These are phyloP conservation scores for Chelonia mydas DNA, from an alignment of 2,797 vertebrate species.

Conservation along the genomic window DNA sequence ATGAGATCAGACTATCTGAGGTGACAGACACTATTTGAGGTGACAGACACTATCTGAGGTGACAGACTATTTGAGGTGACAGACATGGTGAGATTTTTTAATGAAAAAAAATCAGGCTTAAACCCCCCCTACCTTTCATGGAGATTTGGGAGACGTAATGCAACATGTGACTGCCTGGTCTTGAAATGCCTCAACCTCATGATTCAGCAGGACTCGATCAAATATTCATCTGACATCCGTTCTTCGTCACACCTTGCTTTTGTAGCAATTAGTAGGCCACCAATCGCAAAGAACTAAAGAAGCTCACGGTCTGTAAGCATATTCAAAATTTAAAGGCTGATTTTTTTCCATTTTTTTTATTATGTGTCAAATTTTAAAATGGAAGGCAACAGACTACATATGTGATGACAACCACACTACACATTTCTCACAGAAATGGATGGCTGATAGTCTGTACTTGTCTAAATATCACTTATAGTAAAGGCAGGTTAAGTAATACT, in stretches of 20 bases:
- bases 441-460: constrained; percentile 23
- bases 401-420: constrained; percentile 59
- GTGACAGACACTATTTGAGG: constrained; percentile 1
- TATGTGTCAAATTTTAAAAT: constrained; percentile 63
- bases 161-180: background rate
- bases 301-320: constrained; percentile 9
- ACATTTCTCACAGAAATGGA: constrained; percentile 55
- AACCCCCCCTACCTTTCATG: background rate
- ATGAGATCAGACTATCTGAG: background rate
- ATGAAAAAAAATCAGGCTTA: background rate
- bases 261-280: background rate
- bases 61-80: background rate
- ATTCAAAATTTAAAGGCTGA: constrained; percentile 1
- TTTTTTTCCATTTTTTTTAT: constrained; percentile 48
- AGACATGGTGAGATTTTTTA: background rate
- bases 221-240: background rate
- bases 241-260: background rate
- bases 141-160: background rate
- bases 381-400: constrained; percentile 34
- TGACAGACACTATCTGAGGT: constrained; percentile 2
- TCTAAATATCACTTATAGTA: constrained; percentile 55
- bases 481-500: constrained; percentile 63
- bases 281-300: background rate
- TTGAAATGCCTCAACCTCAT: background rate
- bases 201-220: background rate